These are phyloP conservation scores for Brachionichthys hirsutus DNA, from an alignment of 2,113 vertebrate species.

Conservation along the genomic window DNA sequence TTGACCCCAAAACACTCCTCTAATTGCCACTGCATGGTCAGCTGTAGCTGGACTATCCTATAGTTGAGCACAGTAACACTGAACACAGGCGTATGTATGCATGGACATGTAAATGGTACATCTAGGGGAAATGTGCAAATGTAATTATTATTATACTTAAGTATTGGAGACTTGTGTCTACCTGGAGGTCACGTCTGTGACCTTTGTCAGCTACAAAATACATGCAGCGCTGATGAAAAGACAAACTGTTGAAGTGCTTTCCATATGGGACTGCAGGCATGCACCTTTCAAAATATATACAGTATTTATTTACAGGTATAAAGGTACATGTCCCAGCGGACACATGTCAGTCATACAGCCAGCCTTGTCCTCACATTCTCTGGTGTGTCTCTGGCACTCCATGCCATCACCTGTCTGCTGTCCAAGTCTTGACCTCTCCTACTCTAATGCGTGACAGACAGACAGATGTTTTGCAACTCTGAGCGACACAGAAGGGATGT, in stretches of 20 bases:
- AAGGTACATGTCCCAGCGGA: not conserved
- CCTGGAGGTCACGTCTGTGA: not conserved
- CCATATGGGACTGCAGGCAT: conserved; percentile 6
- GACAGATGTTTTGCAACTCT: no score
- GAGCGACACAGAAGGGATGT: conserved; percentile 52
- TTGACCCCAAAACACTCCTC: conserved; percentile 73
- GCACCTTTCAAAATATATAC: no score
- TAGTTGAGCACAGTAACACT: conserved; percentile 16
- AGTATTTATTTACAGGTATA: no score
- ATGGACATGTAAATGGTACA: conserved; percentile 24
- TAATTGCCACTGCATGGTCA: conserved; percentile 71
- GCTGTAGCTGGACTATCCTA: conserved; percentile 50
- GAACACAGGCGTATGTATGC: conserved; percentile 12
- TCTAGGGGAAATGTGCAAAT: not conserved
- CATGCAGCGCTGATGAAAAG: conserved; percentile 16
- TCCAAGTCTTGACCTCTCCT: conserved; percentile 31
- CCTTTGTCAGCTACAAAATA: not conserved
- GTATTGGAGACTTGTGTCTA: not conserved
- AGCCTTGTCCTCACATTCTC: not conserved
- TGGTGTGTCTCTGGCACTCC: not conserved
- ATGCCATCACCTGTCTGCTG: conserved; percentile 17
- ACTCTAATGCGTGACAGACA: conserved; percentile 40
- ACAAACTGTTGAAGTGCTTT: conserved; percentile 30
- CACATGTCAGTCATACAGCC: not conserved
- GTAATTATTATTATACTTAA: conserved; percentile 16